Conservation (phyloP, 1,140 invertebrate species). For the Drosophila navojoa region DNA sequence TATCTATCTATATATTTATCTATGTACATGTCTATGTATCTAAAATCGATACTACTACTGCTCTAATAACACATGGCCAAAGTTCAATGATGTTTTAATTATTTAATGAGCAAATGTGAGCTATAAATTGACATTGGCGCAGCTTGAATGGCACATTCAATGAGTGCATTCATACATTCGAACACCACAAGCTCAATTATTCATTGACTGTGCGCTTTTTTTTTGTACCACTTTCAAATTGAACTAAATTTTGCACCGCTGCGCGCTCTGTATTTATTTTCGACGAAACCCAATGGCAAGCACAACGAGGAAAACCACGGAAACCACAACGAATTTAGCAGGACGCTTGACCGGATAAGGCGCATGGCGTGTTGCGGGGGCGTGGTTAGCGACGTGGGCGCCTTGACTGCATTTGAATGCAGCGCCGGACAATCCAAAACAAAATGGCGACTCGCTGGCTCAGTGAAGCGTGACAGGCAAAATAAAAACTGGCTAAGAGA, state of each 20-base stretch:
- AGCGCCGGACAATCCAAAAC: conserved; percentile 40
- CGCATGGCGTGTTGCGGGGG: neutral
- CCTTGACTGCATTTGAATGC: conserved; percentile 67
- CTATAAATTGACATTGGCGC: neutral
- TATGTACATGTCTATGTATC: too few relatives aligned
- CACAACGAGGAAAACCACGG: conserved; percentile 65
- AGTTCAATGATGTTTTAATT: conserved; percentile 1
- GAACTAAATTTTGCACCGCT: conserved; percentile 59
- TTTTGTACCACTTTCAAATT: conserved; percentile 58
- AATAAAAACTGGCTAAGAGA: conserved; percentile 42
- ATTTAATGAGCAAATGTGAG: conserved; percentile 10
- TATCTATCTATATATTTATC: too few relatives aligned
- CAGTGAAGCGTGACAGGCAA: conserved; percentile 63
- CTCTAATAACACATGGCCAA: neutral
- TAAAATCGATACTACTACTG: too few relatives aligned
- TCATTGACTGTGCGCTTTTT: conserved; percentile 34
- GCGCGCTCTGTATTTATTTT: conserved; percentile 56
- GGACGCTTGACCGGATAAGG: conserved; percentile 68
- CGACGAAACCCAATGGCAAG: conserved; percentile 51
- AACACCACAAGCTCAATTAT: conserved; percentile 66
- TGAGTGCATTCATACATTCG: conserved; percentile 50
- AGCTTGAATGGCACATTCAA: conserved; percentile 8
- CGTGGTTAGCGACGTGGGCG: neutral
- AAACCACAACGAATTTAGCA: conserved; percentile 78
- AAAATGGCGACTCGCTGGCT: conserved; percentile 45